phyloP scores from a whole-genome alignment of 2,113 vertebrate genomes.

The Perccottus glenii region DNA sequence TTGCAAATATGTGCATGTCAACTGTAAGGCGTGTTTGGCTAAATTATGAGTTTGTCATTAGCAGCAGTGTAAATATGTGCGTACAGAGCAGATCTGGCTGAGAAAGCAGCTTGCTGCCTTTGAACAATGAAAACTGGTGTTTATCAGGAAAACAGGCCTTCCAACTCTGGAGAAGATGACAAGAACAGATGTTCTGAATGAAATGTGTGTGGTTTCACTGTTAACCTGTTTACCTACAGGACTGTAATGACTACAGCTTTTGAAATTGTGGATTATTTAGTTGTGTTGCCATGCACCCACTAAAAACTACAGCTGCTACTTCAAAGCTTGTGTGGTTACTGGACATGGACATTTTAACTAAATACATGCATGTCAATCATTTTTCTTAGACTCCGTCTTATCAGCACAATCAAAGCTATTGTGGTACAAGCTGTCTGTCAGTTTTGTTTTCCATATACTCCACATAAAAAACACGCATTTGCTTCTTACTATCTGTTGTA shows the following conservation, averaged over 20 bases:
- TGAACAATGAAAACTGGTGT: slow-evolving; percentile 66
- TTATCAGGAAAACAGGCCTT: slow-evolving; percentile 59
- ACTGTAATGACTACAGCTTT: slow-evolving; percentile 48
- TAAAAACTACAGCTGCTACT: slow-evolving; percentile 41
- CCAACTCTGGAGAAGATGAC: slow-evolving; percentile 36
- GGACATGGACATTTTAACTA: background rate
- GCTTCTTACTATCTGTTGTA: background rate
- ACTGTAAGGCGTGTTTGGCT: slow-evolving; percentile 35
- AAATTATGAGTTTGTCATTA: slow-evolving; percentile 66
- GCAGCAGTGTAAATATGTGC: slow-evolving; percentile 59
- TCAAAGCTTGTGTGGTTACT: slow-evolving; percentile 18
- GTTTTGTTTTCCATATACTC: no score
- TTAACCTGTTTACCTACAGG: slow-evolving; percentile 44
- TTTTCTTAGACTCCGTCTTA: background rate
- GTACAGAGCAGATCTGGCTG: slow-evolving; percentile 53
- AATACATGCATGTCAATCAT: slow-evolving; percentile 11
- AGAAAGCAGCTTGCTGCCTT: slow-evolving; percentile 61
- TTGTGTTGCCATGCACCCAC: slow-evolving; percentile 49
- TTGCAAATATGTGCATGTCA: slow-evolving; percentile 10
- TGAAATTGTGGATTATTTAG: slow-evolving; percentile 52
- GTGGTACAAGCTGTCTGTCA: no score
- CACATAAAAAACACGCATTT: slow-evolving; percentile 12
- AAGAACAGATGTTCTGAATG: slow-evolving; percentile 58
- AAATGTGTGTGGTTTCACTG: slow-evolving; percentile 13
- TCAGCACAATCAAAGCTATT: no score